These are phyloP conservation scores for Hippocampus zosterae DNA, from an alignment of 2,113 vertebrate species.

Conservation along the genomic window DNA sequence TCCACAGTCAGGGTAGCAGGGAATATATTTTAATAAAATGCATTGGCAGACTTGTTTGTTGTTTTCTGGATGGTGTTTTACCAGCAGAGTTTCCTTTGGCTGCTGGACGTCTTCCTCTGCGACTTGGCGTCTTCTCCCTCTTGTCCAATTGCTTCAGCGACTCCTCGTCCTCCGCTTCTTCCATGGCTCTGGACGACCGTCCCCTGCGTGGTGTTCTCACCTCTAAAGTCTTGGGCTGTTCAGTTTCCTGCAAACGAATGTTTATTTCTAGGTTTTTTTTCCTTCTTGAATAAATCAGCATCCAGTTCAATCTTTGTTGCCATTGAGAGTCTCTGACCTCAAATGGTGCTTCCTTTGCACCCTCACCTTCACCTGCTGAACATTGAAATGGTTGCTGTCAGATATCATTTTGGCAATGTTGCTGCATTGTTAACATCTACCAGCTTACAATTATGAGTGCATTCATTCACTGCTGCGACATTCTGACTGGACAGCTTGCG, in stretches of 20 bases:
- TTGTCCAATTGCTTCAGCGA: slow-evolving; percentile 26
- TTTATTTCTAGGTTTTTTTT: background rate
- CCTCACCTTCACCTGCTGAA: background rate
- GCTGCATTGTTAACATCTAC: background rate
- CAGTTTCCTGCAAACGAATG: slow-evolving; percentile 37
- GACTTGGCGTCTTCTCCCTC: slow-evolving; percentile 27
- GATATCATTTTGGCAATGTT: background rate
- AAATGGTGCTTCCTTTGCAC: slow-evolving; percentile 21
- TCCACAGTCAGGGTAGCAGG: no score
- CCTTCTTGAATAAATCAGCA: background rate
- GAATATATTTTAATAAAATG: no score
- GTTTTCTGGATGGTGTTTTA: background rate
- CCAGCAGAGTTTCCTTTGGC: slow-evolving; percentile 37
- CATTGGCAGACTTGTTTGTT: no score
- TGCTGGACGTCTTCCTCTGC: slow-evolving; percentile 36
- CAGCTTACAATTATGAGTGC: background rate
- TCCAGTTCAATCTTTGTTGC: no score
- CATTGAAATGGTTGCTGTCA: background rate
- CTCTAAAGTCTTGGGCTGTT: slow-evolving; percentile 35
- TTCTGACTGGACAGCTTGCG: slow-evolving; percentile 4
- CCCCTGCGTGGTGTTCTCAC: slow-evolving; percentile 49
- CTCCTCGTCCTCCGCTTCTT: slow-evolving; percentile 32
- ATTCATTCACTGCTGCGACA: background rate
- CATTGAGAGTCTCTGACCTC: slow-evolving; percentile 35
- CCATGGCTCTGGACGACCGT: slow-evolving; percentile 36